These are phyloP conservation scores for Xestia rhomboidea DNA, from an alignment of 2,888 invertebrate genomes.

Conservation along the genomic window DNA sequence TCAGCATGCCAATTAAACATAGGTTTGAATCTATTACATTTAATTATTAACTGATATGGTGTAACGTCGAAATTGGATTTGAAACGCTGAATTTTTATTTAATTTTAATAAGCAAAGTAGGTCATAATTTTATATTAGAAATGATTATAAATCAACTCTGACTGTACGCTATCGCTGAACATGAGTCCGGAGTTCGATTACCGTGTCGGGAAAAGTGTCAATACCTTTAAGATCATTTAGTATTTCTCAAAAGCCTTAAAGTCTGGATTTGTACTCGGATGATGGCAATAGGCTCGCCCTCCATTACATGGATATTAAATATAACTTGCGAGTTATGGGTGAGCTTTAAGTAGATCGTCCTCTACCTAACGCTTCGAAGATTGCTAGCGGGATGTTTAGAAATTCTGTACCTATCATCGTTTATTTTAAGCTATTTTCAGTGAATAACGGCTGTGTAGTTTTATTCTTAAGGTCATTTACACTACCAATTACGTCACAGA, in stretches of 20 bases:
- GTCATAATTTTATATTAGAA: not conserved
- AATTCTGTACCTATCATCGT: not conserved
- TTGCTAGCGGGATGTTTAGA: not conserved
- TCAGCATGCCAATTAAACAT: conserved; percentile 20
- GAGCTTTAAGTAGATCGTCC: not conserved
- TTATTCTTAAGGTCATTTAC: not conserved
- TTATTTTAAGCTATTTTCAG: not conserved
- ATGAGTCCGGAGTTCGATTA: not conserved
- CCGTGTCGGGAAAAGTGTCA: not conserved
- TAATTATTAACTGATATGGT: conserved; percentile 25
- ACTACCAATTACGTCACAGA: not conserved
- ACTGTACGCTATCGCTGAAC: not conserved
- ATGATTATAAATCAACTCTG: not conserved
- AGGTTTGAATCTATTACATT: conserved; percentile 34
- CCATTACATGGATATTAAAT: not conserved
- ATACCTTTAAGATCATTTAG: not conserved
- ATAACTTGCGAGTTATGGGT: not conserved
- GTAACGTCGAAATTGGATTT: not conserved
- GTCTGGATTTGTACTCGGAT: not conserved
- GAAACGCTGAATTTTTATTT: conserved; percentile 15
- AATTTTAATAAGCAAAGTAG: conserved; percentile 11
- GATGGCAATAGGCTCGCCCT: not conserved
- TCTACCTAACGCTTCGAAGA: not conserved
- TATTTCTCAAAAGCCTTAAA: not conserved
- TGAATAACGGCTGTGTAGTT: not conserved